Conservation (phyloP, 2,797 vertebrate genomes). For the Mus caroli region DNA sequence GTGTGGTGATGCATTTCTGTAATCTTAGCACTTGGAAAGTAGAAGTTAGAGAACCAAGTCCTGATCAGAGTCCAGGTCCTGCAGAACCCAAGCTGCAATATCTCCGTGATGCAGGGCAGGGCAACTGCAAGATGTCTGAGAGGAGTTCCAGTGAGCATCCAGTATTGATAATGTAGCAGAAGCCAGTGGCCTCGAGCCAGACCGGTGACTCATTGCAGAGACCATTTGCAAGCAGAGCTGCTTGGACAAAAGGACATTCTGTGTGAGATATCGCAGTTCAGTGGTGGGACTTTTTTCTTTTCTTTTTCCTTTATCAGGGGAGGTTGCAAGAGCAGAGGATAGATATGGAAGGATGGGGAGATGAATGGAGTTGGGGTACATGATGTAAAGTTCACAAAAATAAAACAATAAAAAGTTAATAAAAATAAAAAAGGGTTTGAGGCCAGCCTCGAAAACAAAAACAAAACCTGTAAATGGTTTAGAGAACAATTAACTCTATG, state of each 20-base stretch:
- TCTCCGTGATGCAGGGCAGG: background rate
- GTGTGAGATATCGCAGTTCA: background rate
- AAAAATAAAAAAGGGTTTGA: background rate
- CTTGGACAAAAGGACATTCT: background rate
- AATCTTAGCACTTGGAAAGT: background rate
- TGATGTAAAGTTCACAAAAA: background rate
- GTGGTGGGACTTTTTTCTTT: background rate
- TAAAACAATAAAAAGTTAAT: background rate
- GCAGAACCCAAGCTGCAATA: background rate
- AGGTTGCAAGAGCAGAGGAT: background rate
- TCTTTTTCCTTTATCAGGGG: background rate
- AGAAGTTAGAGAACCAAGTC: background rate
- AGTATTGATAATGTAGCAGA: background rate
- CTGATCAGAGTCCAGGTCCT: background rate
- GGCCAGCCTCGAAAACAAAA: background rate
- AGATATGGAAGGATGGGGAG: background rate
- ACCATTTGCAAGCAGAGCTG: background rate
- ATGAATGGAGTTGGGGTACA: background rate
- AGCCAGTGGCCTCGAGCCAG: background rate
- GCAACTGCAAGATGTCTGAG: background rate
- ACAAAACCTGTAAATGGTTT: background rate
- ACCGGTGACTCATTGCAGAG: background rate
- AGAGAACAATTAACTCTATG: background rate
- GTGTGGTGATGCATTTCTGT: background rate
- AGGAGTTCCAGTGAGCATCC: background rate